Conservation (phyloP, 2,888 invertebrate species). For the Oscheius sp. region DNA sequence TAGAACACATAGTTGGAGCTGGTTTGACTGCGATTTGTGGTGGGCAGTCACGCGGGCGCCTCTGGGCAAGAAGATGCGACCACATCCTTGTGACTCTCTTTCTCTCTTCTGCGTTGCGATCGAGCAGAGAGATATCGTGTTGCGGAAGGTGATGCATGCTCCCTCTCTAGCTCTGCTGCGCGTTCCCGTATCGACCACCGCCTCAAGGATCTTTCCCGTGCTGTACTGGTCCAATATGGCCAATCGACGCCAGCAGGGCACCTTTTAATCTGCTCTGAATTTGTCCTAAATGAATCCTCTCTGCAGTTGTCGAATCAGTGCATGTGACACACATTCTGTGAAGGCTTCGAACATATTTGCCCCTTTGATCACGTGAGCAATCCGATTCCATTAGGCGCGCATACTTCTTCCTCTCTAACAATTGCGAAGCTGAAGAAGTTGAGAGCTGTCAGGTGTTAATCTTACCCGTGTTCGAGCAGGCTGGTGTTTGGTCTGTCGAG, state of each 20-base stretch:
- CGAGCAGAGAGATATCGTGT: slow-evolving; percentile 2
- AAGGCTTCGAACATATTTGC: neutral
- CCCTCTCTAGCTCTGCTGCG: neutral
- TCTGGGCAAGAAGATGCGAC: slow-evolving; percentile 19
- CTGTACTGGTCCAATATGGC: too few species aligned
- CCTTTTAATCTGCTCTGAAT: neutral
- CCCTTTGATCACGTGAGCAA: neutral
- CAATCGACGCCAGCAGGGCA: neutral
- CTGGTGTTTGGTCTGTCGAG: slow-evolving; percentile 30
- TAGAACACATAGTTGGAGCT: slow-evolving; percentile 25
- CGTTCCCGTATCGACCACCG: slow-evolving; percentile 23
- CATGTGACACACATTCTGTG: too few species aligned
- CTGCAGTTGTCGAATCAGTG: too few species aligned
- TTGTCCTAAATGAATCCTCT: too few species aligned
- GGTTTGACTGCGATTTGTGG: slow-evolving; percentile 25
- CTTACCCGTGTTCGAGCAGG: slow-evolving; percentile 26
- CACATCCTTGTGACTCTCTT: slow-evolving; percentile 16
- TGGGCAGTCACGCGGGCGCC: slow-evolving; percentile 29
- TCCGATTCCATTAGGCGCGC: neutral
- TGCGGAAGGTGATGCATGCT: slow-evolving; percentile 1
- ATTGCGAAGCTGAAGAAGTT: neutral
- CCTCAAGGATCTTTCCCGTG: neutral
- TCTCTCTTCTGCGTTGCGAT: slow-evolving; percentile 9
- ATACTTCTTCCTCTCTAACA: neutral
- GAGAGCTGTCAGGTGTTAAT: slow-evolving; percentile 25